These are phyloP conservation scores for Crocodylus rhombifer DNA, from an alignment of 2,797 vertebrate species.

Conservation along the genomic window DNA sequence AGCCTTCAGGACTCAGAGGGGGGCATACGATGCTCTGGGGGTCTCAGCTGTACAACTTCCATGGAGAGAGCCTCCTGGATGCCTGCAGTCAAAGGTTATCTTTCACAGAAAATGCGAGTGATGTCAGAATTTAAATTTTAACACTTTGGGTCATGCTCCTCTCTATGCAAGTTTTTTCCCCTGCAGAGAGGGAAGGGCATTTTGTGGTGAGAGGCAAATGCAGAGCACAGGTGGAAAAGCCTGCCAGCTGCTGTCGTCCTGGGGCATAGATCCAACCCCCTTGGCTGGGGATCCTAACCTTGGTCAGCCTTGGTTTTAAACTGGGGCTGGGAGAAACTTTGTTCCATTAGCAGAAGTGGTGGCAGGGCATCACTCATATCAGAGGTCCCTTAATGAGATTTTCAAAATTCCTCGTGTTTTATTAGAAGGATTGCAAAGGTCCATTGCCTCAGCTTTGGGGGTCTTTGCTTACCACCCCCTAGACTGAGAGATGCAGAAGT, in stretches of 20 bases:
- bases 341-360: background rate
- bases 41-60: slow-evolving; percentile 38
- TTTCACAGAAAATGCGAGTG: background rate
- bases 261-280: background rate
- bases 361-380: background rate
- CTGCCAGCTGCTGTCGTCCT: background rate
- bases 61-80: background rate
- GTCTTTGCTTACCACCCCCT: background rate
- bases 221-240: background rate
- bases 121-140: slow-evolving; percentile 51
- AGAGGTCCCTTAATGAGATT: background rate
- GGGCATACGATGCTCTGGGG: background rate
- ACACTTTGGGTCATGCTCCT: background rate
- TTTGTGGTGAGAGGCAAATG: background rate
- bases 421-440: background rate
- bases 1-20: slow-evolving; percentile 49
- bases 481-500: slow-evolving; percentile 40
- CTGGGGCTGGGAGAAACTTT: background rate
- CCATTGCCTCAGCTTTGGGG: background rate
- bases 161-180: background rate
- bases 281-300: background rate
- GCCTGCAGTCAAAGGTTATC: slow-evolving; percentile 64
- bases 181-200: background rate
- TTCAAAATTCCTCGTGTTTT: background rate
- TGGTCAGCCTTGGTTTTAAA: background rate